Evolutionary conservation across 2,888 invertebrate genomes (phyloP), one percentile per base, ranked within the genome.

Genomic region (Julus scanicus): DNA sequence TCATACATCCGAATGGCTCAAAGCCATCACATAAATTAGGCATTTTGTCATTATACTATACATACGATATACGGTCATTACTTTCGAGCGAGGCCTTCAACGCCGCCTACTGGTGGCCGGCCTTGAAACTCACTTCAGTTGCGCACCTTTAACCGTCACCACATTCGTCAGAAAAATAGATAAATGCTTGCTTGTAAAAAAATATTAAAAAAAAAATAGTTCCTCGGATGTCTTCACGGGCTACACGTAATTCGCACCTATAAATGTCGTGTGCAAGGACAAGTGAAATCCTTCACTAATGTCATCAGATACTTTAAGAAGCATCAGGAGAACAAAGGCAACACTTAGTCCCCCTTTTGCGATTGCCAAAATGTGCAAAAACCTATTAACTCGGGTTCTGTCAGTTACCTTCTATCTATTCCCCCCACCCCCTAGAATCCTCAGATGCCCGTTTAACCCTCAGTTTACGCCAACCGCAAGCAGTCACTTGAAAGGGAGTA

Each of bases 211-310:
- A n/a, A 29, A 29, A n/a, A n/a, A 71, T 71, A 29, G 11, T 80
- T 29, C 53, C 53, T 53, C 80, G 20, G 37, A 80, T 80, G 80
- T 80, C 80, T 80, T 80, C 80, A 80, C 80, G 2, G 80, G 80
- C 37, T 29, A 80, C 80, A 80, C 80, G 80, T 80, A 80, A 80
- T 80, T 80, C 80, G 80, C 80, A 80, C 80, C 80, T 80, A 80
- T 80, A 20, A 80, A 80, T 20, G 37, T 80, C 80, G 37, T 37
- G 11, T 29, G 80, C 80, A 80, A 80, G 80, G 80, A 9, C 80
- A 80, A 80, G 20, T 80, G 80, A 80, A 80, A 37, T 29, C 29
- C 13, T 80, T 80, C 80, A 80, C 80, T 80, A 80, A 37, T 80
- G 80, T 29, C 80, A 80, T 80, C 37, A 80, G 37, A 80, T 37